Percentiles rank a stretch among this genome's conserved stretches.
These are phyloP conservation scores for Syngnathus floridae DNA, from an alignment of 2,113 vertebrate genomes.

Conservation along the genomic window DNA sequence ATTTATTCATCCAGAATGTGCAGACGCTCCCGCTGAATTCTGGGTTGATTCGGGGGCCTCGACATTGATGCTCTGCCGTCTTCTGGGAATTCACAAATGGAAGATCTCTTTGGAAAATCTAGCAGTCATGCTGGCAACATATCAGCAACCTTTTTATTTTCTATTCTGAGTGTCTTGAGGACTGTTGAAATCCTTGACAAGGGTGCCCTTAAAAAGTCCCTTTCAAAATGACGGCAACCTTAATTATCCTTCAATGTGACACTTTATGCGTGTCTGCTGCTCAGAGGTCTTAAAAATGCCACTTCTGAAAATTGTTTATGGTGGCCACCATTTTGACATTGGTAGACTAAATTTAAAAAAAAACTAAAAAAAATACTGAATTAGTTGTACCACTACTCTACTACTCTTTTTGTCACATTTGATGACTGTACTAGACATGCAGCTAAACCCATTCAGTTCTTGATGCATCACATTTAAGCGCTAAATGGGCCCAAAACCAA, in stretches of 20 bases:
- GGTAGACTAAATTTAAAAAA: neutral
- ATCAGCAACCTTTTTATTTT: slow-evolving; percentile 11
- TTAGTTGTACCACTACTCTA: neutral
- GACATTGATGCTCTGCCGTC: slow-evolving; percentile 26
- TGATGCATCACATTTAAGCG: neutral
- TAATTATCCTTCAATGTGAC: neutral
- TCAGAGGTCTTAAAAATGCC: neutral
- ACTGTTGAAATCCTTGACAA: slow-evolving; percentile 16
- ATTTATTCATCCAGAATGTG: slow-evolving; percentile 47
- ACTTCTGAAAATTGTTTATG: neutral
- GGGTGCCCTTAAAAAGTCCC: neutral
- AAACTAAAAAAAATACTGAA: neutral
- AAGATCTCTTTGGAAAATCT: slow-evolving; percentile 29
- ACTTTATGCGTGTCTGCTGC: neutral
- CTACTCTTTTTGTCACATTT: neutral
- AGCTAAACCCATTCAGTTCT: neutral
- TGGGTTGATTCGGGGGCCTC: slow-evolving; percentile 18
- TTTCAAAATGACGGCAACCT: neutral
- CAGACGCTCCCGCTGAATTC: slow-evolving; percentile 24
- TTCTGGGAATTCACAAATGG: slow-evolving; percentile 25
- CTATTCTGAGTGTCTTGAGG: neutral
- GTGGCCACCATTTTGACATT: neutral
- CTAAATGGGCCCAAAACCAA: slow-evolving; percentile 10
- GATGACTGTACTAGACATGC: neutral
- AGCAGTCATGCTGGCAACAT: neutral